Percentiles rank a stretch among this genome's conserved stretches.
Conservation (phyloP, 2,113 vertebrate genomes). For the Mormoops blainvillei region DNA sequence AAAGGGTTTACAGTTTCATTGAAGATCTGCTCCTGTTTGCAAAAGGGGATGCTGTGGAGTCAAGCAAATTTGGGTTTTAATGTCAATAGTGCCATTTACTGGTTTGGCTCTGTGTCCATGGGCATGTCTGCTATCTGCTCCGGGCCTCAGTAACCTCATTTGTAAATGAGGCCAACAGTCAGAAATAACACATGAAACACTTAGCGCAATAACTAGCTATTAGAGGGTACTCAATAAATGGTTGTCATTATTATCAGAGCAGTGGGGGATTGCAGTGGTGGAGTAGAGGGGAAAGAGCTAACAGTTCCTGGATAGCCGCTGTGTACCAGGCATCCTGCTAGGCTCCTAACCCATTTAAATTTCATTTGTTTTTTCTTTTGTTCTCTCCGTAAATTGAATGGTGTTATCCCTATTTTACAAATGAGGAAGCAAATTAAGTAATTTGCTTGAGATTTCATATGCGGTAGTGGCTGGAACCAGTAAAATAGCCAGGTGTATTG, state of each 20-base stretch:
- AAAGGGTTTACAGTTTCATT: background rate
- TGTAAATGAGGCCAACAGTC: background rate
- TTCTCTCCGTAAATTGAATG: background rate
- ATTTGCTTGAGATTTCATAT: conserved; percentile 39
- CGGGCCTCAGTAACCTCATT: background rate
- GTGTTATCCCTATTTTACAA: conserved; percentile 2
- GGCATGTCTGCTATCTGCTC: background rate
- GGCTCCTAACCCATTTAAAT: background rate
- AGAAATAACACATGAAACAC: background rate
- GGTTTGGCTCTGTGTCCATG: background rate
- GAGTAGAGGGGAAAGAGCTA: background rate
- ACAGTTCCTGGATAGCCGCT: background rate
- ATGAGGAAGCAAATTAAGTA: conserved; percentile 41
- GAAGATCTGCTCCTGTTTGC: background rate
- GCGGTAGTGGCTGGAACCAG: background rate
- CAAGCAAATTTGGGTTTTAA: background rate
- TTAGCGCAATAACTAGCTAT: background rate
- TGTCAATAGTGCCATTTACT: background rate
- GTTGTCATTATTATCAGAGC: background rate
- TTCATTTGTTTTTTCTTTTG: conserved; percentile 14
- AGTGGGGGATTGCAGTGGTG: background rate
- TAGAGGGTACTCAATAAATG: background rate
- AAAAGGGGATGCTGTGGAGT: background rate
- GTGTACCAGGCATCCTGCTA: background rate
- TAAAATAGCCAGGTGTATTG: conserved; percentile 11